phyloP scores from a whole-genome alignment of 2,113 vertebrate genomes.

The Pygoscelis antarcticus region DNA sequence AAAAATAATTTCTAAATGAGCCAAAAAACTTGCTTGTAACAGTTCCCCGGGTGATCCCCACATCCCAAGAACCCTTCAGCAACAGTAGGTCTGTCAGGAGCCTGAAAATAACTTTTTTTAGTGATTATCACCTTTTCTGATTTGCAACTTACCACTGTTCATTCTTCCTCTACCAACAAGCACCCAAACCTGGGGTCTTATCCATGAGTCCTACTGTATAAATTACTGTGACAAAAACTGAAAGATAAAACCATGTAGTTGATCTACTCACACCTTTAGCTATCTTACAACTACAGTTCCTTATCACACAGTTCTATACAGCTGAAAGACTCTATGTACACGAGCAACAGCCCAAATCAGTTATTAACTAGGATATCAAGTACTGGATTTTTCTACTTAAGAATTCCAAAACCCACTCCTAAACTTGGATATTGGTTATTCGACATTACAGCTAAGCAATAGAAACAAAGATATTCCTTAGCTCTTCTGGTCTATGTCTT shows the following conservation, averaged over 20 bases:
- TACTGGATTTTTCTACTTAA: not conserved
- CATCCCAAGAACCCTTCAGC: not conserved
- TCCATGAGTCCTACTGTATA: not conserved
- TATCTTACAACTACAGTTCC: not conserved
- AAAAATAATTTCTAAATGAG: constrained; percentile 53
- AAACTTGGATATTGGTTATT: not conserved
- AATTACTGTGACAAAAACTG: not conserved
- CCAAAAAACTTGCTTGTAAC: constrained; percentile 14
- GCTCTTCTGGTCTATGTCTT: not conserved
- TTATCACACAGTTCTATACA: not conserved
- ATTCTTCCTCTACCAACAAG: not conserved
- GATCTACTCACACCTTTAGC: not conserved
- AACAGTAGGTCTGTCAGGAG: not conserved
- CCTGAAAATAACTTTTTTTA: not conserved
- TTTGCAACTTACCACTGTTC: not conserved
- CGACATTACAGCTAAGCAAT: accelerated
- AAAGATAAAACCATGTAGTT: not conserved
- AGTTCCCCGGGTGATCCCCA: not conserved
- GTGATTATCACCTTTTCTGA: not conserved
- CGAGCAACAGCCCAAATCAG: not conserved
- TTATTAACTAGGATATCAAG: not conserved
- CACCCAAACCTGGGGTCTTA: not conserved
- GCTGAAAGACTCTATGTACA: not conserved
- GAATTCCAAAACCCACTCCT: not conserved
- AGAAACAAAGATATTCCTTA: not conserved